A percentile compares a stretch with the other conserved stretches of the same genome.
These are phyloP conservation scores for Autographa gamma DNA, from an alignment of 2,888 invertebrate genomes.

Conservation along the genomic window DNA sequence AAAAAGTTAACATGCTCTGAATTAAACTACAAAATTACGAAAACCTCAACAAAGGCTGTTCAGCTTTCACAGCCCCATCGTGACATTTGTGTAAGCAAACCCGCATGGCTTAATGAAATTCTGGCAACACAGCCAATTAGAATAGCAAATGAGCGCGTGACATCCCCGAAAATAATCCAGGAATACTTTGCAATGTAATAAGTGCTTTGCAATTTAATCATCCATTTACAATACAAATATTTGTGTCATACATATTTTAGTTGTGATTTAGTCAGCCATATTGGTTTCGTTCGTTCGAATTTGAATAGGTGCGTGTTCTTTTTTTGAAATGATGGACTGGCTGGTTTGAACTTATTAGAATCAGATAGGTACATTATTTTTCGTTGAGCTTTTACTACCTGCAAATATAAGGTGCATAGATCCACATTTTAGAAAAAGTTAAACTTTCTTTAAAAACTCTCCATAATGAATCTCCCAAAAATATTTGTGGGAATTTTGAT, in stretches of 20 bases:
- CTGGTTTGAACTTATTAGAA: background rate
- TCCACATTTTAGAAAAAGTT: no score
- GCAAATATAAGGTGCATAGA: no score
- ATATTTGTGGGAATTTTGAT: background rate
- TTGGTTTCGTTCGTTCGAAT: background rate
- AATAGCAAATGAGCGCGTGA: constrained; percentile 45
- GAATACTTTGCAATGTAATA: constrained; percentile 6
- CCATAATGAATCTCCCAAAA: background rate
- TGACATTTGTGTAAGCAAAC: constrained; percentile 43
- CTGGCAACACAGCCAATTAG: constrained; percentile 50
- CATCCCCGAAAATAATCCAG: constrained; percentile 32
- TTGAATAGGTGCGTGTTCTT: background rate
- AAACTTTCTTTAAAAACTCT: background rate
- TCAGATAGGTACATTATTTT: background rate
- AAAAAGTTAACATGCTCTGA: background rate
- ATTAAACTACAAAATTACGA: background rate
- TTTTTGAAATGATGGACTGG: background rate
- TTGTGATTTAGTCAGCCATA: background rate
- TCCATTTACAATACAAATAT: constrained; percentile 10
- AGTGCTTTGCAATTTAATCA: constrained; percentile 9
- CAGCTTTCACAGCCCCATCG: constrained; percentile 29
- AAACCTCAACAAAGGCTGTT: constrained; percentile 21
- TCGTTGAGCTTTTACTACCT: no score
- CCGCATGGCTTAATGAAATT: constrained; percentile 53
- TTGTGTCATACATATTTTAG: background rate